These are phyloP conservation scores for Euphydryas editha DNA, from an alignment of 2,888 invertebrate species.

Conservation along the genomic window DNA sequence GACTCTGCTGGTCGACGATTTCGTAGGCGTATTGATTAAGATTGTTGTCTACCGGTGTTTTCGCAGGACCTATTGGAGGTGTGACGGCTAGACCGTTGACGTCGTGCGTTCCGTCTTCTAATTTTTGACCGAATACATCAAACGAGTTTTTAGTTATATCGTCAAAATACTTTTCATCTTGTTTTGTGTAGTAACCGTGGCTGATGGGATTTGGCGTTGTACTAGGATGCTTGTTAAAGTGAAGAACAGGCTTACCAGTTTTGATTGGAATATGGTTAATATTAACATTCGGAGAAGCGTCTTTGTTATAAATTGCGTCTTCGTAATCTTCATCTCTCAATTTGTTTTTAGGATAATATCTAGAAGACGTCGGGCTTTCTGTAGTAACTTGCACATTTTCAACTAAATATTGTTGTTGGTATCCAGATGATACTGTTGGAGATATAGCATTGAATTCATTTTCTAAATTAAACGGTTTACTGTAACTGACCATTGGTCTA, in stretches of 20 bases:
- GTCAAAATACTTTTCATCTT: conserved; percentile 86
- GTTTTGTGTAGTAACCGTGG: conserved; percentile 87
- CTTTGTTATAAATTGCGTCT: conserved; percentile 60
- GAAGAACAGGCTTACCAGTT: conserved; percentile 64
- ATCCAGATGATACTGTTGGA: conserved; percentile 67
- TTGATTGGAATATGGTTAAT: conserved; percentile 67
- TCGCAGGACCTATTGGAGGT: conserved; percentile 72
- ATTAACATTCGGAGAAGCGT: conserved; percentile 59
- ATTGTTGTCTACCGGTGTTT: conserved; percentile 77
- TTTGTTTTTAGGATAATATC: conserved; percentile 78
- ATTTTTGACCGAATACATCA: conserved; percentile 88
- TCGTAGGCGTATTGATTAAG: conserved; percentile 83
- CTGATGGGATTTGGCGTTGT: conserved; percentile 83
- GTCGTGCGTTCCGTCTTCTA: conserved; percentile 78
- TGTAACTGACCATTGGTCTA: conserved; percentile 85
- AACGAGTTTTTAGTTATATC: conserved; percentile 90
- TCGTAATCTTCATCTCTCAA: conserved; percentile 78
- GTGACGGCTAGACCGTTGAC: conserved; percentile 77
- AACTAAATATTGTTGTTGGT: conserved; percentile 72
- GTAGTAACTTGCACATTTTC: conserved; percentile 78
- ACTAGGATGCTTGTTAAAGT: conserved; percentile 62
- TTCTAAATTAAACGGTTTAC: conserved; percentile 75
- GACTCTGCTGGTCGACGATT: conserved; percentile 64
- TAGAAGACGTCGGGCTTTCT: conserved; percentile 77
- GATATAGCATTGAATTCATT: conserved; percentile 75